Conservation (phyloP, 92 coral and sea anemone species). For the Phenganax subtilis region DNA sequence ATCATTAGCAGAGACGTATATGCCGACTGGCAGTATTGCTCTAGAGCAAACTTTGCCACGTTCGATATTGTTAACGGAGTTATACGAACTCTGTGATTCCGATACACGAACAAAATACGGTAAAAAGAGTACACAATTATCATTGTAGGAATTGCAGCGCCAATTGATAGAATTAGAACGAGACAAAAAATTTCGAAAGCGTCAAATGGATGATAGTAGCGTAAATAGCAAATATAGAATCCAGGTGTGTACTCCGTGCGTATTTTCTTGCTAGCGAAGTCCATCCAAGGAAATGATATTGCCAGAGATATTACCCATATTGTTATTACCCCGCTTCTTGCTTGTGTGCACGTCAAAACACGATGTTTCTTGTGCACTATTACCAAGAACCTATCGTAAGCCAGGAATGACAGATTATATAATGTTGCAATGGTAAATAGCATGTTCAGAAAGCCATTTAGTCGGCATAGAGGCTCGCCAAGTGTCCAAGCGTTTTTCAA, state of each 20-base stretch:
- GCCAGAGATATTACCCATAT: constrained; percentile 55
- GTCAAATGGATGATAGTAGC: constrained; percentile 47
- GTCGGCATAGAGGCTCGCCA: constrained; percentile 48
- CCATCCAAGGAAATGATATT: constrained; percentile 64
- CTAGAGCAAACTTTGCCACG: constrained; percentile 53
- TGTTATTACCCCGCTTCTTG: constrained; percentile 29
- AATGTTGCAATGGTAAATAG: constrained; percentile 66
- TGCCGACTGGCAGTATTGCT: constrained; percentile 64
- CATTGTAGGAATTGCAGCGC: constrained; percentile 51
- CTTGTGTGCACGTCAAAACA: constrained; percentile 23
- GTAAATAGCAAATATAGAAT: constrained; percentile 60
- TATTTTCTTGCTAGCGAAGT: constrained; percentile 48
- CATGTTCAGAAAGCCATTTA: constrained; percentile 61
- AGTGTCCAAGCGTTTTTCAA: constrained; percentile 58
- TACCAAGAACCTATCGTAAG: constrained; percentile 66
- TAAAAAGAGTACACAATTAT: constrained; percentile 57
- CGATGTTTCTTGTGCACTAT: constrained; percentile 48
- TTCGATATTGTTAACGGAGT: constrained; percentile 58
- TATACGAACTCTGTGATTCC: constrained; percentile 42
- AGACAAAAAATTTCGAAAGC: constrained; percentile 35
- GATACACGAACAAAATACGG: constrained; percentile 48
- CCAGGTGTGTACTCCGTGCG: constrained; percentile 55
- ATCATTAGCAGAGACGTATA: constrained; percentile 59
- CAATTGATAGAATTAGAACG: constrained; percentile 1
- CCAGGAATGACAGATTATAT: constrained; percentile 52